phyloP scores from a whole-genome alignment of 2,888 invertebrate species.

The Gasteruption jaculator region DNA sequence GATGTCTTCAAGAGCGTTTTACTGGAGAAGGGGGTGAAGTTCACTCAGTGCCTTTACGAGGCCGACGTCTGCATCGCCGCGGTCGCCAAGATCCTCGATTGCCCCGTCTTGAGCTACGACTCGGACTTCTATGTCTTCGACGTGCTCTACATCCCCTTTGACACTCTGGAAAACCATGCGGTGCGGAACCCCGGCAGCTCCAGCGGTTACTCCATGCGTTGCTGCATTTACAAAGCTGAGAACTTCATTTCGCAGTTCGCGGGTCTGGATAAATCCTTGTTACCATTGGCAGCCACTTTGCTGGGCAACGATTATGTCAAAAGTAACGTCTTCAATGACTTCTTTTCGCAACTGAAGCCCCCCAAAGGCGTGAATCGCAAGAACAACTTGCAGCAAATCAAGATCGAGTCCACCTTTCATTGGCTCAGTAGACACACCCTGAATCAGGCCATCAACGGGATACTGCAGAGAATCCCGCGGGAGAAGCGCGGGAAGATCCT shows the following conservation, averaged over 20 bases:
- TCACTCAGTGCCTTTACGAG: conserved; percentile 78
- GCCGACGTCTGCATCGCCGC: conserved; percentile 87
- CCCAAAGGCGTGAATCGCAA: conserved; percentile 51
- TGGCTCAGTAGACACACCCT: conserved; percentile 73
- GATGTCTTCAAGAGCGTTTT: conserved; percentile 73
- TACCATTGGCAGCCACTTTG: conserved; percentile 78
- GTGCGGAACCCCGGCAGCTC: conserved; percentile 25
- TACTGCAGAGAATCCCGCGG: conserved; percentile 61
- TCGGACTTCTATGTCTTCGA: conserved; percentile 92
- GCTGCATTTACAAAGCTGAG: conserved; percentile 70
- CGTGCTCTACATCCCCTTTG: conserved; percentile 75
- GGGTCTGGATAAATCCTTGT: conserved; percentile 61
- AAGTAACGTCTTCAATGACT: conserved; percentile 63
- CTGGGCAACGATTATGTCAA: conserved; percentile 88
- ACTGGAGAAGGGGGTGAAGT: conserved; percentile 60
- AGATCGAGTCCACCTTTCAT: conserved; percentile 66
- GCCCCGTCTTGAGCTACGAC: conserved; percentile 88
- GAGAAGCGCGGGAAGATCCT: conserved; percentile 56
- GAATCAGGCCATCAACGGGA: conserved; percentile 65
- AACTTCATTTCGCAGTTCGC: conserved; percentile 65
- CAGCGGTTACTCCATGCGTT: conserved; percentile 55
- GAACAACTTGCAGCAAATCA: conserved; percentile 61
- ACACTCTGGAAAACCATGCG: conserved; percentile 58
- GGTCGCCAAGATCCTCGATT: conserved; percentile 70
- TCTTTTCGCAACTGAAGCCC: conserved; percentile 64